These are phyloP conservation scores for Erethizon dorsatum DNA, from an alignment of 2,797 vertebrate genomes.

Conservation along the genomic window DNA sequence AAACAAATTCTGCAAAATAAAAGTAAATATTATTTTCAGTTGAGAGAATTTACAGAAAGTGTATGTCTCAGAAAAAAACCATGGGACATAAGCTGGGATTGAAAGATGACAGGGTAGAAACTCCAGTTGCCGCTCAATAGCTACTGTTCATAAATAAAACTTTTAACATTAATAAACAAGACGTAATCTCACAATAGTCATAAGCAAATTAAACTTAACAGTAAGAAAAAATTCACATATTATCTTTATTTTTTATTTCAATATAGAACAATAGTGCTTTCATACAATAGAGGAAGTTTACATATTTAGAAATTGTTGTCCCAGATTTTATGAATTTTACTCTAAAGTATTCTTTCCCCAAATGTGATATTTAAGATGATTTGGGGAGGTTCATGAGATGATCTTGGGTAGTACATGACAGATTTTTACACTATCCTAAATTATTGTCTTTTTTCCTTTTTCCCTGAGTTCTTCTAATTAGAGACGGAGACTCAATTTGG, in stretches of 20 bases:
- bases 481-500: not conserved
- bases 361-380: not conserved
- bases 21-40: not conserved
- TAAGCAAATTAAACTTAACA: constrained; percentile 18
- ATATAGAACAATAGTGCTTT: not conserved
- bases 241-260: constrained; percentile 43
- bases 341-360: not conserved
- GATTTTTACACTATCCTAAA: not conserved
- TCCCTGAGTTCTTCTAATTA: not conserved
- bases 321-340: constrained; percentile 51
- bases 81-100: not conserved
- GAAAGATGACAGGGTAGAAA: not conserved
- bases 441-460: not conserved
- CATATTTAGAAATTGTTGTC: not conserved
- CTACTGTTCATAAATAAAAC: not conserved
- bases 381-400: constrained; percentile 11
- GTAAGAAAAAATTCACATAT: constrained; percentile 47
- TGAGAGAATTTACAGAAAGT: not conserved
- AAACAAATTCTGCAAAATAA: constrained; percentile 31
- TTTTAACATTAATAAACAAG: constrained; percentile 34
- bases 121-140: not conserved
- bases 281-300: not conserved
- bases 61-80: not conserved
- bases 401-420: not conserved
- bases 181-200: not conserved